Conservation (phyloP, 2,797 vertebrate genomes). For the Acanthis flammea region DNA sequence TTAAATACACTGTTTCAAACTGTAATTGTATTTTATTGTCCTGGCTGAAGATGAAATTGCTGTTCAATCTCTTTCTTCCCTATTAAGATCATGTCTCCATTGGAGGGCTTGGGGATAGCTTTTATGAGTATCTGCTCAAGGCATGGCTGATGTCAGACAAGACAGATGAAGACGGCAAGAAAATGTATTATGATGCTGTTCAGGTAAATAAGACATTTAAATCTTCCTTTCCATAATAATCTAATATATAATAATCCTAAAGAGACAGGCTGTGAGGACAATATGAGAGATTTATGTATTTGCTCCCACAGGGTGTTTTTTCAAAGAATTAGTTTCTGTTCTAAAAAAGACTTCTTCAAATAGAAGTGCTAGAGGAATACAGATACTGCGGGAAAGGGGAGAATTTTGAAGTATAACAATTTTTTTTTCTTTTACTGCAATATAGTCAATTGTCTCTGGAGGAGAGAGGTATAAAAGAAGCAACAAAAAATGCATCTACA, state of each 20-base stretch:
- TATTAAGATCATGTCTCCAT: constrained; percentile 94
- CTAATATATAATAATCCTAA: constrained; percentile 29
- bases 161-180: constrained; percentile 91
- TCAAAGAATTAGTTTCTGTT: not conserved
- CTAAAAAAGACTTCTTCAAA: not conserved
- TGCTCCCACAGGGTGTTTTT: not conserved
- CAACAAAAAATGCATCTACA: not conserved
- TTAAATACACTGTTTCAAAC: constrained; percentile 5
- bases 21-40: constrained; percentile 35
- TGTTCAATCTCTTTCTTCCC: constrained; percentile 42
- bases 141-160: constrained; percentile 98
- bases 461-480: not conserved
- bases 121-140: constrained; percentile 98
- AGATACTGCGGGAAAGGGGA: not conserved
- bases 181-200: constrained; percentile 94
- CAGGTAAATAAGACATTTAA: constrained; percentile 82
- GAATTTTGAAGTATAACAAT: not conserved
- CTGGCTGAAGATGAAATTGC: constrained; percentile 35
- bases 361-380: not conserved
- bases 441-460: not conserved
- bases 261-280: constrained; percentile 1
- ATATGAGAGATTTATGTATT: not conserved
- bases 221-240: constrained; percentile 37
- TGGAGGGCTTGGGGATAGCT: constrained; percentile 97
- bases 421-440: not conserved